Evolutionary conservation across 2,113 vertebrate genomes (phyloP), one percentile per base, ranked within the genome.

Genomic region (Syngnathus typhle): DNA sequence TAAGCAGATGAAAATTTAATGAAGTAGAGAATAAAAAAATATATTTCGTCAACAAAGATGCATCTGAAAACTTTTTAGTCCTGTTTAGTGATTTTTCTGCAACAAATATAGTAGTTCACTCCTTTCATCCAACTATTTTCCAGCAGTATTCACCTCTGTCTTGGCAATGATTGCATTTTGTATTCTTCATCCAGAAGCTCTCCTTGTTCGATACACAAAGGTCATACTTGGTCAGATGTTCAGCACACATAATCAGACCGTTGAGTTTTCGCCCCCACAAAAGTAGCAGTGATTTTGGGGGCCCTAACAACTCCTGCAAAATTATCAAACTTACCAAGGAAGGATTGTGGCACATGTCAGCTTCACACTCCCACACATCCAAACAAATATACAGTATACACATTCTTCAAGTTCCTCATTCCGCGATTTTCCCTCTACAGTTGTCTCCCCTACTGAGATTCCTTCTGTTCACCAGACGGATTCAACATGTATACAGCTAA

Each of bases 391-490:
- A 49, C 27, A 32, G 58, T 41, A 51, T 58, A 49, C 77, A 71
- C 72, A 70, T 43, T 60, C 7, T 60, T 61, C 38, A 61, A 12
- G 70, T 43, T 70, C 68, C 66, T 74, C 68, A 76, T 81, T 70
- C 79, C 76, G 72, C 68, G 69, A 72, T 79, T 72, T 78, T 74
- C 83, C 76, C 80, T 81, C 73, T 77, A 78, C 77, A 67, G 64
- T 0, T 18, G 64, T 6, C 36, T 18, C 69, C 68, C 85, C 83
- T 63, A 32, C 76, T 54, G 84, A 75, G 84, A 65, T 7, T 47
- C 83, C 88, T 81, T 87, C 83, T 89, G 85, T 75, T 87, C 71
- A 51, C 69, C 83, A 84, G 81, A 77, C 76, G 79, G 71, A 83
- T 81, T 79, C 68, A 85, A 75, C 83, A 83, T 69, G 80, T 87